Percentiles rank a stretch among this genome's conserved stretches.
Conservation (phyloP, 2,888 invertebrate species). For the Drosophila paranaensis region DNA sequence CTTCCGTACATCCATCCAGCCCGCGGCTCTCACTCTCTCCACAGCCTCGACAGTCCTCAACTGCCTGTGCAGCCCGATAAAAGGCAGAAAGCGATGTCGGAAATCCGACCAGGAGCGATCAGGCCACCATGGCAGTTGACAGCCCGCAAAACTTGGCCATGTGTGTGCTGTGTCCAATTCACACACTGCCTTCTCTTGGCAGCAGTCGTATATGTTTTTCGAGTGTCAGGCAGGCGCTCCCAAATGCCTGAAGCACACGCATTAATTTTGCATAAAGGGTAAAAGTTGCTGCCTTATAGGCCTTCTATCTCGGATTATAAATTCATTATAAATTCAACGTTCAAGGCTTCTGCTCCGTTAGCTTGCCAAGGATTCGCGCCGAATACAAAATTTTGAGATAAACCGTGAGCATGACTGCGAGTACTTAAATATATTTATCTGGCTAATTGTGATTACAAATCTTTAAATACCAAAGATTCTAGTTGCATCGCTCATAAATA, state of each 20-base stretch:
- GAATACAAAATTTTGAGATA: conserved; percentile 15
- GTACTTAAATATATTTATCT: too few species aligned
- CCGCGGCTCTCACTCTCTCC: neutral
- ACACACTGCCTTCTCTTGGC: neutral
- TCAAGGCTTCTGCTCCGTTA: conserved; percentile 8
- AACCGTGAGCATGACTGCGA: conserved; percentile 1
- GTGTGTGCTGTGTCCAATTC: conserved; percentile 18
- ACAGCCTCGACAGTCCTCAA: neutral
- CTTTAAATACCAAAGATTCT: too few species aligned
- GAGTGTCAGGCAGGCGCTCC: conserved; percentile 20
- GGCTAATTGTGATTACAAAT: too few species aligned
- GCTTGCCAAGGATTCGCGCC: neutral
- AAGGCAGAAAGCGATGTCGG: conserved; percentile 50
- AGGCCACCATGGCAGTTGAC: conserved; percentile 40
- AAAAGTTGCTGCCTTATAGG: conserved; percentile 25
- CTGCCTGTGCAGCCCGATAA: conserved; percentile 38
- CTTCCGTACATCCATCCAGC: neutral
- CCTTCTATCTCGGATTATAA: conserved; percentile 44
- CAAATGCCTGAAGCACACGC: conserved; percentile 47
- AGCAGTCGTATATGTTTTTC: conserved; percentile 22
- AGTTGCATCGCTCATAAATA: too few species aligned
- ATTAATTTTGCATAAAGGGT: conserved; percentile 63
- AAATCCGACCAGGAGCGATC: conserved; percentile 54
- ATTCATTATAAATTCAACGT: conserved; percentile 61
- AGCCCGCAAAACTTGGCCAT: conserved; percentile 32